Conservation (phyloP, 2,888 invertebrate genomes). For the Macrophya alboannulata region DNA sequence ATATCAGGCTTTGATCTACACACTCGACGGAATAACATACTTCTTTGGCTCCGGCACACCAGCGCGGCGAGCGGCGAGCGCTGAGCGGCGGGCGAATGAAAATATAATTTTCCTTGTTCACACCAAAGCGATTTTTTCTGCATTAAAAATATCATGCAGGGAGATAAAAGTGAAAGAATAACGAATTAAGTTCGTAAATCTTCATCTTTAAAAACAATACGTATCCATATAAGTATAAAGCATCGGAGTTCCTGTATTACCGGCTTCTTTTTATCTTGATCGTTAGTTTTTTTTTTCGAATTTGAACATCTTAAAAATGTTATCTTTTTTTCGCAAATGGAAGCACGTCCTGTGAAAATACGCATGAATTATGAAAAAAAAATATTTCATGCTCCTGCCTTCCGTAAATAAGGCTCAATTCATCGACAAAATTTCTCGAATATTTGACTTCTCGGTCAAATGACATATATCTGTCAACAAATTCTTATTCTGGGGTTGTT, state of each 20-base stretch:
- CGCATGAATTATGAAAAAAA: background rate
- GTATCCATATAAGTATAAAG: no score
- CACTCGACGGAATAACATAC: background rate
- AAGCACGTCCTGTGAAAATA: background rate
- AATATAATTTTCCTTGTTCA: no score
- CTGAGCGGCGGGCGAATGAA: no score
- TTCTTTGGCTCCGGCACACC: no score
- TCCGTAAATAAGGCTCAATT: background rate
- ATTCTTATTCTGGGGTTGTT: background rate
- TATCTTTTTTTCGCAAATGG: background rate
- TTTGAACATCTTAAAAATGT: background rate
- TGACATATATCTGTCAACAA: background rate
- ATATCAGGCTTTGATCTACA: background rate
- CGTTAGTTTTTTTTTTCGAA: background rate
- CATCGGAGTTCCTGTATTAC: background rate
- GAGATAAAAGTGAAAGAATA: no score
- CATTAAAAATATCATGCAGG: no score
- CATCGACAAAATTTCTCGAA: background rate
- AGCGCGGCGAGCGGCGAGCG: no score
- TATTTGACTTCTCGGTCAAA: background rate
- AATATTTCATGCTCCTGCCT: background rate
- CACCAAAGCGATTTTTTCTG: no score
- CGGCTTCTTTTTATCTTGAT: background rate
- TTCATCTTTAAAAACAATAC: no score
- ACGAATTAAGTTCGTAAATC: no score